Percentiles rank a stretch among this genome's conserved stretches.
Conservation (phyloP, 1,140 invertebrate genomes). For the Paramacrobiotus metropolitanus region DNA sequence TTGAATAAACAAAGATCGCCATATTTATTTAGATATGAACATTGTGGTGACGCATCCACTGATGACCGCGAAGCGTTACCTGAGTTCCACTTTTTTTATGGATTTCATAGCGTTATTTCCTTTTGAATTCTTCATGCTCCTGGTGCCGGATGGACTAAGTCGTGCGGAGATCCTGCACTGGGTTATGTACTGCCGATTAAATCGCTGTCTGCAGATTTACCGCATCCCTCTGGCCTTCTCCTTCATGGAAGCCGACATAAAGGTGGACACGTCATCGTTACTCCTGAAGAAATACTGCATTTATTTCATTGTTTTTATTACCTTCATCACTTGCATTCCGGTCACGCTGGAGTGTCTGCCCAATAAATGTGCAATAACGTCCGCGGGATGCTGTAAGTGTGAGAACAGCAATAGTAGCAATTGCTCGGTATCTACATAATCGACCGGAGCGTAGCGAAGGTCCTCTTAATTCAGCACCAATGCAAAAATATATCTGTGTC, state of each 20-base stretch:
- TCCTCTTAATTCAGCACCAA: too few relatives aligned
- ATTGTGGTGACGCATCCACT: neutral
- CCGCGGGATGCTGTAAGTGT: neutral
- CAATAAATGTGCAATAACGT: neutral
- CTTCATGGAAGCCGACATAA: constrained; percentile 5
- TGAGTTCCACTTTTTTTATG: neutral
- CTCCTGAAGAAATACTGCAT: constrained; percentile 5
- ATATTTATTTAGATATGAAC: neutral
- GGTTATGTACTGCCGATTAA: neutral
- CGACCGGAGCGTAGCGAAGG: too few relatives aligned
- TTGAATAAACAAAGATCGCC: neutral
- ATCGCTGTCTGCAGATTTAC: constrained; percentile 7
- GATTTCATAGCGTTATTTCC: neutral
- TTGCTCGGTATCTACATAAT: too few relatives aligned
- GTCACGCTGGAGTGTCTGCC: constrained; percentile 10
- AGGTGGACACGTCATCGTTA: constrained; percentile 4
- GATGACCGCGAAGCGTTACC: neutral
- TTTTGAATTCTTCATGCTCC: neutral
- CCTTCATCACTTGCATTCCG: constrained; percentile 7
- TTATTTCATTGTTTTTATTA: constrained; percentile 9
- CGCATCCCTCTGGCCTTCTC: constrained; percentile 1
- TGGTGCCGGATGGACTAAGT: neutral
- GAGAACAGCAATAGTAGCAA: neutral
- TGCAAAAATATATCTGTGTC: too few relatives aligned
- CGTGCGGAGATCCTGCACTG: neutral